phyloP scores from a whole-genome alignment of 2,113 vertebrate species.

The Apistogramma diplotaenia region DNA sequence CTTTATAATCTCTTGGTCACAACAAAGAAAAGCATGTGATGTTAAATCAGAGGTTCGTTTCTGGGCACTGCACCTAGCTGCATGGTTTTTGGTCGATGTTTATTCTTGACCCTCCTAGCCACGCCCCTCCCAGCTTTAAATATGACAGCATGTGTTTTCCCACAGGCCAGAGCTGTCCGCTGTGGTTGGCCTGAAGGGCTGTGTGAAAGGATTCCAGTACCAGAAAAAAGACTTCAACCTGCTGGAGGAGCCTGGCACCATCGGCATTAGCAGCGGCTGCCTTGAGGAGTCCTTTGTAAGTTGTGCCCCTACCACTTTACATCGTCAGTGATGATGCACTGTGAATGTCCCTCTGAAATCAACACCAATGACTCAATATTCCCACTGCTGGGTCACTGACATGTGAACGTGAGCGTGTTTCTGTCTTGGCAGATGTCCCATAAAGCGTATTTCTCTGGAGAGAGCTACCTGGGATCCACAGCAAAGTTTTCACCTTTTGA shows the following conservation, averaged over 20 bases:
- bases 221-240: constrained; percentile 98
- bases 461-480: constrained; percentile 87
- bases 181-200: constrained; percentile 84
- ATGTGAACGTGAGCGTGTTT: background rate
- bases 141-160: background rate
- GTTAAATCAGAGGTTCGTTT: background rate
- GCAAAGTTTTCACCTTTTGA: constrained; percentile 86
- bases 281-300: constrained; percentile 95
- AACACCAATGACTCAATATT: background rate
- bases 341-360: background rate
- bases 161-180: constrained; percentile 81
- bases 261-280: constrained; percentile 95
- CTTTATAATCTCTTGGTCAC: background rate
- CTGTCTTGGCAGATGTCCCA: constrained; percentile 85
- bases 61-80: background rate
- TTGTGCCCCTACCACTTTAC: background rate
- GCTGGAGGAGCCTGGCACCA: constrained; percentile 90
- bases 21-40: background rate
- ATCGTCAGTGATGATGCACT: background rate
- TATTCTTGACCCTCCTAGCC: background rate
- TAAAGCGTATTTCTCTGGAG: constrained; percentile 90
- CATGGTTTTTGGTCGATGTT: background rate
- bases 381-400: background rate
- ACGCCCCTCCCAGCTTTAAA: background rate
- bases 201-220: constrained; percentile 96